A percentile compares a stretch with the other conserved stretches of the same genome.
phyloP scores from a whole-genome alignment of 2,888 invertebrate species.

The Synergus laeviventris region DNA sequence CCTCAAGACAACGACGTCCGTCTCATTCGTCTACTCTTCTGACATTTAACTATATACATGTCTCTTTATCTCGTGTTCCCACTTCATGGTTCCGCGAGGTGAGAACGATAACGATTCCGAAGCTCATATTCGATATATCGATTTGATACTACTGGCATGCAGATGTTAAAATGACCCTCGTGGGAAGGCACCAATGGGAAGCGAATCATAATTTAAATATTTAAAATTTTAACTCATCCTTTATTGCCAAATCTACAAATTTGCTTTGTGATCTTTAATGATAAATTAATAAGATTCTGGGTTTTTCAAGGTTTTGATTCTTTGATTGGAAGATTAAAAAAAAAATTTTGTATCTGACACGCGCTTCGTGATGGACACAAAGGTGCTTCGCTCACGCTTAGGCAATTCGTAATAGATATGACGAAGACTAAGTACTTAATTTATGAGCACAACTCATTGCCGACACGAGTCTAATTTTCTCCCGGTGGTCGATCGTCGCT shows the following conservation, averaged over 20 bases:
- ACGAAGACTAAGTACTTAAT: slow-evolving; percentile 38
- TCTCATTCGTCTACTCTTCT: slow-evolving; percentile 32
- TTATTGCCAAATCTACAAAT: neutral
- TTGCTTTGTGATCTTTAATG: neutral
- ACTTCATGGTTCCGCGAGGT: slow-evolving; percentile 24
- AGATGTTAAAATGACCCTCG: slow-evolving; percentile 50
- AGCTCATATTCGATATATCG: slow-evolving; percentile 51
- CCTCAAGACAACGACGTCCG: slow-evolving; percentile 40
- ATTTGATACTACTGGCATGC: slow-evolving; percentile 43
- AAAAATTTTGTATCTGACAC: neutral
- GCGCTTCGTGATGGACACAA: neutral
- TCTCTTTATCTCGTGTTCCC: slow-evolving; percentile 19
- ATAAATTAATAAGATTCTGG: too few relatives aligned
- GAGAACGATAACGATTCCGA: slow-evolving; percentile 35
- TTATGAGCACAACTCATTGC: slow-evolving; percentile 37
- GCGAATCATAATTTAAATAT: neutral
- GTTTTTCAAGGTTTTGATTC: neutral
- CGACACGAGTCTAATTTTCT: slow-evolving; percentile 22
- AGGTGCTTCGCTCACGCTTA: slow-evolving; percentile 24
- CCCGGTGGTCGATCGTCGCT: slow-evolving; percentile 24
- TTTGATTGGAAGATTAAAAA: neutral
- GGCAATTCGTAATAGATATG: slow-evolving; percentile 32
- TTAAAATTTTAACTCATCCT: neutral
- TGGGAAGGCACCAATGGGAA: slow-evolving; percentile 45
- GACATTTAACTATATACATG: slow-evolving; percentile 26